Conservation (phyloP, 92 coral and sea anemone genomes). For the Umimayanthus kanabou region DNA sequence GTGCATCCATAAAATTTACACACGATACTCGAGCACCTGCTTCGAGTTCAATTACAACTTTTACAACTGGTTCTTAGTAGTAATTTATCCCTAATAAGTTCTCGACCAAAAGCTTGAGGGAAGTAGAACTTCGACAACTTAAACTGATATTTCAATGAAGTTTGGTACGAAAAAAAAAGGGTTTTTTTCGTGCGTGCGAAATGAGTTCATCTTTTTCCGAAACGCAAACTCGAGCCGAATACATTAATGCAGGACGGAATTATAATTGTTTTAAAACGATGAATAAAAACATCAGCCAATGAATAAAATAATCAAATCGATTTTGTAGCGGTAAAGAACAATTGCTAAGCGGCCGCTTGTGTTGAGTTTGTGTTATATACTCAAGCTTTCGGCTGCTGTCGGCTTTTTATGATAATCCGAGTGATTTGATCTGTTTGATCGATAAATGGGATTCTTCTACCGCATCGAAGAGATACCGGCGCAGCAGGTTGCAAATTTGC, state of each 20-base stretch:
- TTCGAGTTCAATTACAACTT: not conserved
- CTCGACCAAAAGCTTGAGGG: constrained; percentile 8
- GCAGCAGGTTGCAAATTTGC: constrained; percentile 24
- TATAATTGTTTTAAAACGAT: constrained; percentile 45
- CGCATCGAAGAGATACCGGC: constrained; percentile 28
- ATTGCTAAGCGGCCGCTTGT: constrained; percentile 19
- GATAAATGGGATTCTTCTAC: constrained; percentile 25
- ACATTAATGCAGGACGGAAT: constrained; percentile 3
- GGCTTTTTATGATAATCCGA: constrained; percentile 18
- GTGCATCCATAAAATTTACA: not conserved
- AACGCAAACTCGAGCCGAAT: not conserved
- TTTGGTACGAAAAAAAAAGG: not conserved
- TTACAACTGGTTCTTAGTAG: constrained; percentile 8
- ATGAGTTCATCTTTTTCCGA: not conserved
- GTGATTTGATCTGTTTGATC: constrained; percentile 28
- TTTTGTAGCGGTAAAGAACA: constrained; percentile 32
- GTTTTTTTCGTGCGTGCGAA: constrained; percentile 24
- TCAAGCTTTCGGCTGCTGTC: constrained; percentile 32
- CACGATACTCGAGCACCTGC: constrained; percentile 18
- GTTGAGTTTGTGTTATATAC: not conserved
- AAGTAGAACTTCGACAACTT: constrained; percentile 7
- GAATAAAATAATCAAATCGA: constrained; percentile 42
- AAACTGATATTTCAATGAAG: constrained; percentile 8
- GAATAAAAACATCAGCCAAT: constrained; percentile 34
- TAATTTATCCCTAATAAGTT: constrained; percentile 25